These are phyloP conservation scores for Cataglyphis hispanica DNA, from an alignment of 1,140 invertebrate genomes.

Conservation along the genomic window DNA sequence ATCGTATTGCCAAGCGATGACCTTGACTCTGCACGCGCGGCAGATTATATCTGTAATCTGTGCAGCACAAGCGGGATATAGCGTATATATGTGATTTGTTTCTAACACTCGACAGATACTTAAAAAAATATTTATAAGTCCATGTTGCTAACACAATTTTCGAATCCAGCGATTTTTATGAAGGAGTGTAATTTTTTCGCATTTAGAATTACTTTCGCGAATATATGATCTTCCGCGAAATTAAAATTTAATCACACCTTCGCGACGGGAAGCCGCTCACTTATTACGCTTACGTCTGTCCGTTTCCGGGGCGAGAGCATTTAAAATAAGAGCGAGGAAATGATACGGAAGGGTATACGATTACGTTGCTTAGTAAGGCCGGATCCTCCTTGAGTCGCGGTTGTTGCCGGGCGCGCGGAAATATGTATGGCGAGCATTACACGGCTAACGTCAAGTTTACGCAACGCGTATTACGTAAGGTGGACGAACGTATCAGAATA, in stretches of 20 bases:
- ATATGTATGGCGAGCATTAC: constrained; percentile 67
- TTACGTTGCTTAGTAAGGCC: constrained; percentile 29
- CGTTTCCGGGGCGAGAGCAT: neutral
- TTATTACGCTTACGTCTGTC: neutral
- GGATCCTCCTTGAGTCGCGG: neutral
- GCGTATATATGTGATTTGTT: neutral
- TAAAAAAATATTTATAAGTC: neutral
- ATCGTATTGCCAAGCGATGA: constrained; percentile 45
- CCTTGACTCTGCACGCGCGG: constrained; percentile 43
- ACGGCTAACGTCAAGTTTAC: constrained; percentile 74
- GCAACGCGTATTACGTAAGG: constrained; percentile 76
- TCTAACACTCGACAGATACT: constrained; percentile 2
- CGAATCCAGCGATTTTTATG: neutral
- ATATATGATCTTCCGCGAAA: neutral
- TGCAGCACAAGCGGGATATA: neutral
- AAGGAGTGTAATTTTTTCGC: neutral
- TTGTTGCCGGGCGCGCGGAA: constrained; percentile 76
- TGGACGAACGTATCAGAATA: constrained; percentile 69
- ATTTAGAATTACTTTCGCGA: neutral
- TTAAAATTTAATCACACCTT: constrained; percentile 4
- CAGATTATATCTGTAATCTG: constrained; percentile 55
- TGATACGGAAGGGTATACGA: constrained; percentile 30
- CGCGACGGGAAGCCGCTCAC: neutral
- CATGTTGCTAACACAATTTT: neutral
- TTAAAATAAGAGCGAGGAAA: constrained; percentile 8